Percentiles rank a stretch among this genome's conserved stretches.
Conservation (phyloP, 2,797 vertebrate genomes). For the Lepidocolaptes lacrymiger region DNA sequence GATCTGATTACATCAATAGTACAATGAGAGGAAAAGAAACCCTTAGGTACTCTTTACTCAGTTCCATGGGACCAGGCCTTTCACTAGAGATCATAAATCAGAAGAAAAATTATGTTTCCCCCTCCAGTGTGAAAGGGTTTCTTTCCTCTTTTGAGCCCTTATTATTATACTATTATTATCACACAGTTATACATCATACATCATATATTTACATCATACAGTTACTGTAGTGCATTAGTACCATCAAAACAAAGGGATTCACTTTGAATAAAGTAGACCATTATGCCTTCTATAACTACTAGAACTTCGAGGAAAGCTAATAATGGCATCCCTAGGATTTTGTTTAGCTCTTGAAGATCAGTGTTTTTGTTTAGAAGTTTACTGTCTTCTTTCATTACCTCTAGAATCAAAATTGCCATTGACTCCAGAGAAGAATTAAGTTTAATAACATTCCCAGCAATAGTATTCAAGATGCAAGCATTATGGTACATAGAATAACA, state of each 20-base stretch:
- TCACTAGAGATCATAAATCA: not conserved
- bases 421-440: not conserved
- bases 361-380: not conserved
- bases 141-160: not conserved
- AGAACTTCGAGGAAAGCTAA: not conserved
- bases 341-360: not conserved
- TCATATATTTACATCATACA: not conserved
- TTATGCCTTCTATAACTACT: not conserved
- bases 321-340: not conserved
- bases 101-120: not conserved
- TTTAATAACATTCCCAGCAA: not conserved
- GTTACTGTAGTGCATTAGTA: not conserved
- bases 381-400: not conserved
- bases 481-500: not conserved
- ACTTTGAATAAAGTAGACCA: not conserved
- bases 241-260: not conserved
- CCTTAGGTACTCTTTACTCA: not conserved
- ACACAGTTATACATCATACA: not conserved
- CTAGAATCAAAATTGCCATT: not conserved
- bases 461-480: not conserved
- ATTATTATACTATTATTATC: not conserved
- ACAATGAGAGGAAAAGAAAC: not conserved
- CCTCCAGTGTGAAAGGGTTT: not conserved
- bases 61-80: not conserved
- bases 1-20: not conserved